Percentiles rank a stretch among this genome's conserved stretches.
Evolutionary conservation across 2,797 vertebrate species (phyloP).

Genomic region (Tinamus major): DNA sequence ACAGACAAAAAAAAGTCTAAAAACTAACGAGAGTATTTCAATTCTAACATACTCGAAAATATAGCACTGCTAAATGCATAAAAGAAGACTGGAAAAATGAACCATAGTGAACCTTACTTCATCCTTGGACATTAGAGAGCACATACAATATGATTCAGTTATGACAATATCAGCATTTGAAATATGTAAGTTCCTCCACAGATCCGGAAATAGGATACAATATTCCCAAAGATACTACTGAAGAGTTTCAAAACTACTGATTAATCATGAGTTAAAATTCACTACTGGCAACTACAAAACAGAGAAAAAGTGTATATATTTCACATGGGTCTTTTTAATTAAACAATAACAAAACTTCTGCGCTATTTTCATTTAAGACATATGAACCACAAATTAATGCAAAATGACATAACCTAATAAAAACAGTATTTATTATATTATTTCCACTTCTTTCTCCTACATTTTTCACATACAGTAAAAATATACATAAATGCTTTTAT

Average conservation of each 20-base stretch:
- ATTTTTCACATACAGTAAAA: background rate
- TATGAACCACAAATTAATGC: background rate
- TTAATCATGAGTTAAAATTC: slow-evolving; percentile 2
- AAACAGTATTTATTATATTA: background rate
- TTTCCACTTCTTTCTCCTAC: background rate
- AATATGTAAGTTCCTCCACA: background rate
- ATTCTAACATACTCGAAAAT: background rate
- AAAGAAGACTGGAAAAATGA: background rate
- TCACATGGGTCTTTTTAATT: background rate
- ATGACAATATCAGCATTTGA: background rate
- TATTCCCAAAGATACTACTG: background rate
- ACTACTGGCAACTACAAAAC: background rate
- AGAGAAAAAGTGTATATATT: background rate
- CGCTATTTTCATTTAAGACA: background rate
- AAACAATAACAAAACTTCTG: background rate
- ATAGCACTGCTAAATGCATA: background rate
- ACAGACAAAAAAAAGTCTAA: background rate
- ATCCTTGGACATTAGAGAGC: background rate
- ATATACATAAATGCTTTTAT: background rate
- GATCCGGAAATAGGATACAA: background rate
- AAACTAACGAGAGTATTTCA: background rate
- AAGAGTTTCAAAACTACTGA: background rate
- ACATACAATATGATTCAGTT: background rate
- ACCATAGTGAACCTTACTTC: background rate
- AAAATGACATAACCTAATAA: background rate